Evolutionary conservation across 2,888 invertebrate genomes (phyloP), one percentile per base, ranked within the genome.

Genomic region (Eumerus sabulonum): DNA sequence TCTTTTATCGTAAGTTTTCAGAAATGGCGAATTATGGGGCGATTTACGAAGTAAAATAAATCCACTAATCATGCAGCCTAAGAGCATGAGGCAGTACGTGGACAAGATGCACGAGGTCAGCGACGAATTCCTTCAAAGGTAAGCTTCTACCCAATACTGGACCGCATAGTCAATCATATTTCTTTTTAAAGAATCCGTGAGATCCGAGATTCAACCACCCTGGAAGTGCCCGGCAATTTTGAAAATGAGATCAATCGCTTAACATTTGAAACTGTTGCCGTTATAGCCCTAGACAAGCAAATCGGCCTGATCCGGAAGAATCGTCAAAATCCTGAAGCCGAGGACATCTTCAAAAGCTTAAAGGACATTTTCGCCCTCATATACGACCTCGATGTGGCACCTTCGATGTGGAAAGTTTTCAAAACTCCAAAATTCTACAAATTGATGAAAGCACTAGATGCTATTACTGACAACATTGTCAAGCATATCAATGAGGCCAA

Each of bases 51-150:
- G 91, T 0, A 92, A 91, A 76, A 92, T 93, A 0, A 93, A 93
- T 86, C 92, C 92, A 72, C 90, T 92, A 45, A 88, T 93, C 87
- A 86, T 93, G 85, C 90, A 92, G 83, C 92, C 92, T 0, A 90
- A 91, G 84, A 84, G 89, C 18, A 87, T 90, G 0, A 90, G 90
- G 84, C 85, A 89, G 1, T 91, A 91, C 59, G 84, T 89, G 0
- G 87, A 90, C 1, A 87, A 85, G 0, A 86, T 91, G 44, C 88
- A 90, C 68, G 87, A 88, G 64, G 90, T 91, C 27, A 89, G 90
- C 14, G 83, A 48, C 7, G 83, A 84, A 11, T 83, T 85, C 60
- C 35, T 84, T 1, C n/a, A 53, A 13, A 66, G 73, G 73, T 68
- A 36, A 71, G 16, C 3, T 13, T 0, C 11, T 17, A 1, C 19